A percentile compares a stretch with the other conserved stretches of the same genome.
Evolutionary conservation across 2,113 vertebrate genomes (phyloP).

Genomic region (Dipodomys stephensi): DNA sequence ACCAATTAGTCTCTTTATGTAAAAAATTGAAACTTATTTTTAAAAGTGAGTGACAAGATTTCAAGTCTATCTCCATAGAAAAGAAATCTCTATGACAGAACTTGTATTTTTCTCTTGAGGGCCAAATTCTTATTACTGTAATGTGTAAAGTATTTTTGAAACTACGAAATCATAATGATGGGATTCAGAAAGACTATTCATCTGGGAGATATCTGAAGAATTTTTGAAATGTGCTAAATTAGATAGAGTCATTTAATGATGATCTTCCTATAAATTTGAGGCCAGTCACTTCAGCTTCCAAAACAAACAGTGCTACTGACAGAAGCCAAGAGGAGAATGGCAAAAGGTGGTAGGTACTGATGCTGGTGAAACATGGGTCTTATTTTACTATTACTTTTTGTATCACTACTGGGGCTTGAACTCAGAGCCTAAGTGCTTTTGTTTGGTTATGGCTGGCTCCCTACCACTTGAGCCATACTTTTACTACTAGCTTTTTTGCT

Average conservation of each 20-base stretch:
- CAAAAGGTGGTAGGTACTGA: neutral
- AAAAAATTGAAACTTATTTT: slow-evolving; percentile 51
- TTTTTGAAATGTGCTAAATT: neutral
- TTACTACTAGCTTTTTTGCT: too few species aligned
- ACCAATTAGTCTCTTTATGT: slow-evolving; percentile 49
- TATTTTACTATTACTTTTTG: too few species aligned
- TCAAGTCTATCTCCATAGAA: slow-evolving; percentile 40
- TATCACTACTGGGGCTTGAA: too few species aligned
- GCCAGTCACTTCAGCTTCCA: neutral
- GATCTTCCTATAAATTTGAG: neutral
- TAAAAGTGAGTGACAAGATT: slow-evolving; percentile 47
- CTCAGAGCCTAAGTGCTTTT: too few species aligned
- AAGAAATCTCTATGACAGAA: slow-evolving; percentile 45
- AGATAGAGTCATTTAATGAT: neutral
- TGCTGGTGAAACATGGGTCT: neutral
- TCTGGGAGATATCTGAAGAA: neutral
- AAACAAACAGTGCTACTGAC: neutral
- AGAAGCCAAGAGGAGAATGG: neutral
- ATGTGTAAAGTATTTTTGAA: slow-evolving; percentile 57
- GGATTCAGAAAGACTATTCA: slow-evolving; percentile 1
- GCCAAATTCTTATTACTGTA: slow-evolving; percentile 52
- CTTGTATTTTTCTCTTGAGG: neutral
- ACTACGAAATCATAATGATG: slow-evolving; percentile 47
- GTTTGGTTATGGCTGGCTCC: too few species aligned
- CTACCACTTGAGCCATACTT: too few species aligned